Conservation (phyloP, 1,140 invertebrate species). For the Drosophila kanapiae region DNA sequence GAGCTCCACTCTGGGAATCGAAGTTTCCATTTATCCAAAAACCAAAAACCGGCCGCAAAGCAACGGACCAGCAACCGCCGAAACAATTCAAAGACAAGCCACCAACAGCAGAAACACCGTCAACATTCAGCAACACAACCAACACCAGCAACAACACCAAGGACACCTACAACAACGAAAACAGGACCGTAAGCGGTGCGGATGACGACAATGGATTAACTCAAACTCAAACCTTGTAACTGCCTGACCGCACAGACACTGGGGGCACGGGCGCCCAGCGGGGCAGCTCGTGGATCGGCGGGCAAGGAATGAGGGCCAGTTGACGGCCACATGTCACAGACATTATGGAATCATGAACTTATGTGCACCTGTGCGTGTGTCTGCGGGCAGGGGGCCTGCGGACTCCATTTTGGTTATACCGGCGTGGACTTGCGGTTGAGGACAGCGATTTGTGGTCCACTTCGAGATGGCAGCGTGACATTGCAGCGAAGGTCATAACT, state of each 20-base stretch:
- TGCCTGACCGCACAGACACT: conserved; percentile 66
- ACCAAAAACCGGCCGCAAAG: conserved; percentile 63
- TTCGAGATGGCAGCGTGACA: conserved; percentile 39
- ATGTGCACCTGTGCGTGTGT: conserved; percentile 43
- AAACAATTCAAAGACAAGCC: conserved; percentile 78
- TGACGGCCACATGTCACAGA: conserved; percentile 72
- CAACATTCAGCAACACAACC: conserved; percentile 20
- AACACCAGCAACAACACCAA: conserved; percentile 32
- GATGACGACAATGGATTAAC: conserved; percentile 70
- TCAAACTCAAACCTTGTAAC: conserved; percentile 73
- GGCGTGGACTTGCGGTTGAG: conserved; percentile 42
- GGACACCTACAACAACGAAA: conserved; percentile 16
- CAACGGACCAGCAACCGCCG: conserved; percentile 50
- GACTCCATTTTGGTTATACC: conserved; percentile 65
- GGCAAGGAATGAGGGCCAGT: conserved; percentile 24
- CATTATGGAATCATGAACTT: conserved; percentile 80
- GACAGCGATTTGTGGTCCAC: conserved; percentile 58
- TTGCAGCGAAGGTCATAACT: not conserved
- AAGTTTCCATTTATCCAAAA: conserved; percentile 36
- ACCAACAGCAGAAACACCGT: conserved; percentile 51
- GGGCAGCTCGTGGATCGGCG: not conserved
- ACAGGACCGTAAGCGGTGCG: conserved; percentile 20
- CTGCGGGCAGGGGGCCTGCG: conserved; percentile 6
- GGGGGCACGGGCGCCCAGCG: conserved; percentile 10
- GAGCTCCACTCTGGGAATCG: not conserved